Conservation (phyloP, 2,888 invertebrate genomes). For the Phengaris arion region DNA sequence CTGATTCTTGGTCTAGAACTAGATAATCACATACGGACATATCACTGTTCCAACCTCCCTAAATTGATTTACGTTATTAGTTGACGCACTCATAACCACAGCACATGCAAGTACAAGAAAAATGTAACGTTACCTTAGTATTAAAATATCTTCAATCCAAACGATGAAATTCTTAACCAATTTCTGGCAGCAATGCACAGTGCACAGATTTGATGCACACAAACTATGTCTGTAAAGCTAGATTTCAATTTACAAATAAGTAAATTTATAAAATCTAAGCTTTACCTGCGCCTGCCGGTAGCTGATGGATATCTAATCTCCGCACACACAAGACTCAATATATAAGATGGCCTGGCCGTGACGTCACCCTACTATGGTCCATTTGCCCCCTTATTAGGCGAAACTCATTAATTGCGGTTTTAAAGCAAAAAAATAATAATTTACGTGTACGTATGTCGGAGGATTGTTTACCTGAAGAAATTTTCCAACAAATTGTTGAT, state of each 20-base stretch:
- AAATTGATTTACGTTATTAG: no score
- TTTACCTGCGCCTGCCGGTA: neutral
- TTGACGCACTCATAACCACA: no score
- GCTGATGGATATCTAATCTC: neutral
- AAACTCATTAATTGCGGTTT: neutral
- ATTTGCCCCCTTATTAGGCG: slow-evolving; percentile 1
- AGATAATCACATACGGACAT: no score
- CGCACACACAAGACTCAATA: neutral
- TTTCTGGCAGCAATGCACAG: neutral
- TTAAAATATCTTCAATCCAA: neutral
- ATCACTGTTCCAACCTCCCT: no score
- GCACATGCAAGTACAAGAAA: no score
- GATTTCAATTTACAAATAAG: neutral
- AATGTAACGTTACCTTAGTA: no score
- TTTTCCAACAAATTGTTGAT: neutral
- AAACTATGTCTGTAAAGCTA: neutral
- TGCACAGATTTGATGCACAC: neutral
- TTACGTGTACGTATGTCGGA: neutral
- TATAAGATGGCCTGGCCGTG: neutral
- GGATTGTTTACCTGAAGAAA: neutral
- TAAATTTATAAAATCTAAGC: slow-evolving; percentile 4
- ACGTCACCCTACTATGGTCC: neutral
- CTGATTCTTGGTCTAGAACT: no score
- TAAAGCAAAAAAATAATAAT: neutral
- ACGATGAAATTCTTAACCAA: neutral